Evolutionary conservation across 2,888 invertebrate species (phyloP), one percentile per base, ranked within the genome.

Genomic region (Linhomoeus sp.): DNA sequence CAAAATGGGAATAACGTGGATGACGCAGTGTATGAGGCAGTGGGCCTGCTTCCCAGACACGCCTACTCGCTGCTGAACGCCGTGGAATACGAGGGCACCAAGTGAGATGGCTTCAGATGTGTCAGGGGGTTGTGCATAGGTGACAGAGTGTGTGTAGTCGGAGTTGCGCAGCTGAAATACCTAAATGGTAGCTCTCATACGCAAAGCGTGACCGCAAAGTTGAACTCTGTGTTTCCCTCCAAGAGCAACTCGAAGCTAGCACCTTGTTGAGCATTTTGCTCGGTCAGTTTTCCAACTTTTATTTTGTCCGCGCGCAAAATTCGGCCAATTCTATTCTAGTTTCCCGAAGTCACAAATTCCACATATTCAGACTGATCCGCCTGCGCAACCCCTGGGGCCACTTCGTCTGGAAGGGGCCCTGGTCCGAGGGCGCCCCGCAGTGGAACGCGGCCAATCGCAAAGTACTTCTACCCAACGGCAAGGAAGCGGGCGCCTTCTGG

Each of bases 371-470:
- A 50, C 58, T 75, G 45, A 70, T 97, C 46, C 77, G 87, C 49
- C 71, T 97, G 46, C 77, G 94, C 47, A 97, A 97, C 74, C 94
- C 94, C 0, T 97, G 94, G 94, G 94, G 94, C 1, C 83, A 86
- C 66, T 90, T 86, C 70, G 87, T 87, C 46, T 97, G 94, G 94
- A 81, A 83, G 52, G 94, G 94, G 2, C 84, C 83, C 60, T 87
- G 84, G 84, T 80, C 81, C 7, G 83, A 84, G 58, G 74, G 76
- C 52, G 83, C 81, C 25, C 66, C 73, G 3, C 67, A 58, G 51
- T 85, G 84, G 84, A 77, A 78, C 0, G 67, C 72, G 1, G 74
- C 75, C 46, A 65, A 81, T 46, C 70, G 77, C n/a, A 73, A 76
- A 45, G 74, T 76, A 56, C 65, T 84, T 37, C 79, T 81, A 78